Conservation (phyloP, 2,797 vertebrate species). For the Ambastaia sidthimunki region DNA sequence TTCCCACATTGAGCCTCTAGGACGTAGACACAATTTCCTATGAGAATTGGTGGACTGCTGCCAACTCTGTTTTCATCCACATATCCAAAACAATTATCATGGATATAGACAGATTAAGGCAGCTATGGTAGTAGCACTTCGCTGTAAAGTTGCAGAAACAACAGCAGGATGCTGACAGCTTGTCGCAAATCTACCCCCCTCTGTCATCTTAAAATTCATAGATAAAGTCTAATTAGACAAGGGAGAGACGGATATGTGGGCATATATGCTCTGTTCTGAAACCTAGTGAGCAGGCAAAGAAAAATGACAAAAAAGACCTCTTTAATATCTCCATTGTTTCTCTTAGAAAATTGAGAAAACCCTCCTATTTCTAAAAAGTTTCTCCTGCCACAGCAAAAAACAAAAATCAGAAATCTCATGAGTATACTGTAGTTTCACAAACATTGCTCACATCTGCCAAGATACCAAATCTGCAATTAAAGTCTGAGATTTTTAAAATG, state of each 20-base stretch:
- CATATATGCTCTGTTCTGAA: background rate
- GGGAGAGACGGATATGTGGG: background rate
- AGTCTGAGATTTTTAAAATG: background rate
- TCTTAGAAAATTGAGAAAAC: background rate
- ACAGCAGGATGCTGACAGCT: conserved; percentile 42
- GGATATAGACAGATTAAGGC: conserved; percentile 40
- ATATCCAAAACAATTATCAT: conserved; percentile 44
- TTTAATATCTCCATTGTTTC: background rate
- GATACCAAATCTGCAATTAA: background rate
- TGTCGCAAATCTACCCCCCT: conserved; percentile 37
- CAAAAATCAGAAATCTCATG: background rate
- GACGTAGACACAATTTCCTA: conserved; percentile 15
- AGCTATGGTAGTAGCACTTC: conserved; percentile 26
- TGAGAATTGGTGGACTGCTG: conserved; percentile 38
- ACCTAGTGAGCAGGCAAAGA: background rate
- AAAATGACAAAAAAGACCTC: background rate
- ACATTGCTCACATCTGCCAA: background rate
- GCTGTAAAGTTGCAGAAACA: conserved; percentile 26
- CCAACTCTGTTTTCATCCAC: conserved; percentile 37
- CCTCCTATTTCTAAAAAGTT: background rate
- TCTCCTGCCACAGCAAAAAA: background rate
- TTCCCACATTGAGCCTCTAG: conserved; percentile 17
- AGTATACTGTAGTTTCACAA: background rate
- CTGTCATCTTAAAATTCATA: conserved; percentile 40
- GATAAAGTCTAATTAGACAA: conserved; percentile 45